These are phyloP conservation scores for Nematopogon swammerdamellus DNA, from an alignment of 2,888 invertebrate genomes.

Conservation along the genomic window DNA sequence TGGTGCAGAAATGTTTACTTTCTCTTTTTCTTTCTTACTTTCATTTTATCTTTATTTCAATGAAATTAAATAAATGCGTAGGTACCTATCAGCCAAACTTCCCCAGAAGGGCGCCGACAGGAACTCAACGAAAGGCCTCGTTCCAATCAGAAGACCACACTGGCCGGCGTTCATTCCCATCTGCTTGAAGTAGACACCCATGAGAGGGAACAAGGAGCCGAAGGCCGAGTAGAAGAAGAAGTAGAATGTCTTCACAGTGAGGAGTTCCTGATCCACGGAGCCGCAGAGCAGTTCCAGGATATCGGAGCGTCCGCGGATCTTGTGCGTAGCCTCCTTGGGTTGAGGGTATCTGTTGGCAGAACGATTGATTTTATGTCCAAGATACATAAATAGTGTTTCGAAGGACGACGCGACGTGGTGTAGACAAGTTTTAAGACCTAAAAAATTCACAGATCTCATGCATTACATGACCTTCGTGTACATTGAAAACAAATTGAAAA, in stretches of 20 bases:
- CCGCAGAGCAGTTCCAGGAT: slow-evolving; percentile 80
- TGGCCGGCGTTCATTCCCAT: slow-evolving; percentile 98
- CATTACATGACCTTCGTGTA: no score
- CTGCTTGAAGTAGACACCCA: slow-evolving; percentile 99
- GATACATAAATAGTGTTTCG: neutral
- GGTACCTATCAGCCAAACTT: slow-evolving; percentile 87
- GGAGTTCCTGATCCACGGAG: slow-evolving; percentile 85
- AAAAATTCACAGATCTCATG: no score
- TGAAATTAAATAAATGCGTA: no score
- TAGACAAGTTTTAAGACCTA: no score
- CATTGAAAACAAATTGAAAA: no score
- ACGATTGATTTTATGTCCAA: neutral
- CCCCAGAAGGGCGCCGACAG: slow-evolving; percentile 98
- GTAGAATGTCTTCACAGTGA: slow-evolving; percentile 96
- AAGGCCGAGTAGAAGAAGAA: slow-evolving; percentile 99
- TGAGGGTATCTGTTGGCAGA: slow-evolving; percentile 64
- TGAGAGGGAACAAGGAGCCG: slow-evolving; percentile 94
- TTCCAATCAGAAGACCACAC: slow-evolving; percentile 91
- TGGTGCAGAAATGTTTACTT: no score
- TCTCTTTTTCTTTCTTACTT: no score
- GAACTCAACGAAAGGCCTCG: slow-evolving; percentile 96
- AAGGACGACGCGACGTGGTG: no score
- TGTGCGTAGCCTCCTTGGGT: slow-evolving; percentile 86
- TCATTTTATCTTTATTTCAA: no score
- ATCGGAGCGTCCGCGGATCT: slow-evolving; percentile 84